These are phyloP conservation scores for Lacerta bilineata DNA, from an alignment of 2,797 vertebrate genomes.

Conservation along the genomic window DNA sequence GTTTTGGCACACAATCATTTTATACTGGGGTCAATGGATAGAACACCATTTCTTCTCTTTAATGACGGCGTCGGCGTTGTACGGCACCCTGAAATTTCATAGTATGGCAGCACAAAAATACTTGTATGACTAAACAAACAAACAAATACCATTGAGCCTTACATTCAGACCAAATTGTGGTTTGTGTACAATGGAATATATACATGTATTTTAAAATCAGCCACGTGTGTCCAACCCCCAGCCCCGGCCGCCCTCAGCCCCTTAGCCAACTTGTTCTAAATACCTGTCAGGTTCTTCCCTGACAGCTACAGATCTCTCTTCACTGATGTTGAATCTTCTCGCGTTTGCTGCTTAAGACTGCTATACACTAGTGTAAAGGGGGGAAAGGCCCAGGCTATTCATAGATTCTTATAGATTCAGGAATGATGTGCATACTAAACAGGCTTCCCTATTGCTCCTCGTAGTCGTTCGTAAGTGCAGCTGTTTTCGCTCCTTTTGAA, in stretches of 20 bases:
- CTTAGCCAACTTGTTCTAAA: slow-evolving; percentile 68
- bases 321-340: slow-evolving; percentile 65
- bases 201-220: not conserved
- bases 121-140: no score
- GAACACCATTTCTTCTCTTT: no score
- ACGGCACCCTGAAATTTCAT: no score
- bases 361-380: slow-evolving; percentile 69
- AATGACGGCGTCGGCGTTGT: no score
- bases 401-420: slow-evolving; percentile 60
- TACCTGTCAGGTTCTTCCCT: slow-evolving; percentile 38
- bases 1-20: no score
- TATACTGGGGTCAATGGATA: no score
- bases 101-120: no score
- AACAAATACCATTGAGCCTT: accelerated
- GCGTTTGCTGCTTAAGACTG: slow-evolving; percentile 69
- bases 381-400: slow-evolving; percentile 64
- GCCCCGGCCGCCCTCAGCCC: no score
- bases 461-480: slow-evolving; percentile 52
- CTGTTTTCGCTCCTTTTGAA: slow-evolving; percentile 64
- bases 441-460: slow-evolving; percentile 35
- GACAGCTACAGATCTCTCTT: slow-evolving; percentile 70
- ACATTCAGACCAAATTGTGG: slow-evolving; percentile 25
- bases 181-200: slow-evolving; percentile 29
- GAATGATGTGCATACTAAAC: slow-evolving; percentile 67
- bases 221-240: slow-evolving; percentile 1